Evolutionary conservation across 2,888 invertebrate species (phyloP).

Genomic region (Pyrocoelia pectoralis): DNA sequence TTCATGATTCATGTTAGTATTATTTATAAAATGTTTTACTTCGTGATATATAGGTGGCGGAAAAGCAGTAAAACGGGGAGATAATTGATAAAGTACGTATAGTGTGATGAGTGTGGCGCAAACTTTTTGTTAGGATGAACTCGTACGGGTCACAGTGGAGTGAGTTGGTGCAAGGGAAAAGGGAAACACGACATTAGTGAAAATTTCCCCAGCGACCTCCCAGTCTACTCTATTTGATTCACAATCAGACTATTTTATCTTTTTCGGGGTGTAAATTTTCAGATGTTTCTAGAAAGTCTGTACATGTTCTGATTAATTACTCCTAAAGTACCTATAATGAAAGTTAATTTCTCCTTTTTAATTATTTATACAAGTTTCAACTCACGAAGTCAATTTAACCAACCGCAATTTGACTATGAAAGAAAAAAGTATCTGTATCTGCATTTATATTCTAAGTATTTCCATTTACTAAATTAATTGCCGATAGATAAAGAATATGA

Average conservation of each 20-base stretch:
- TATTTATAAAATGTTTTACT: conserved; percentile 28
- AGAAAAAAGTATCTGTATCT: too few relatives aligned
- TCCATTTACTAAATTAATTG: too few relatives aligned
- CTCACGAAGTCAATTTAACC: too few relatives aligned
- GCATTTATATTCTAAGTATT: too few relatives aligned
- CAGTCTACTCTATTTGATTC: conserved; percentile 53
- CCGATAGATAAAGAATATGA: too few relatives aligned
- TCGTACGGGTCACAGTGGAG: conserved; percentile 44
- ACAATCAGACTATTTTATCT: conserved; percentile 46
- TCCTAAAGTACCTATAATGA: too few relatives aligned
- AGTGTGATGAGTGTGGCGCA: conserved; percentile 49
- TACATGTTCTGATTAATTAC: conserved; percentile 25
- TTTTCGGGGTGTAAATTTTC: conserved; percentile 38
- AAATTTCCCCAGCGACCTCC: conserved; percentile 57
- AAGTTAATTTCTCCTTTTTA: too few relatives aligned
- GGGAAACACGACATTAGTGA: conserved; percentile 54
- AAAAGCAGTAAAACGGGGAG: conserved; percentile 46
- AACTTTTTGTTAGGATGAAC: conserved; percentile 48
- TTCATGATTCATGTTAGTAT: conserved; percentile 23
- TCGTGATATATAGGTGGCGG: conserved; percentile 23
- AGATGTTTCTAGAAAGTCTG: conserved; percentile 28
- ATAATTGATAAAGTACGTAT: conserved; percentile 53
- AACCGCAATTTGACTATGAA: too few relatives aligned
- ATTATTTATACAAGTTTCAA: too few relatives aligned
- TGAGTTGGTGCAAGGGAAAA: conserved; percentile 39